Conservation (phyloP, 2,888 invertebrate genomes). For the Punctoribates punctum region DNA sequence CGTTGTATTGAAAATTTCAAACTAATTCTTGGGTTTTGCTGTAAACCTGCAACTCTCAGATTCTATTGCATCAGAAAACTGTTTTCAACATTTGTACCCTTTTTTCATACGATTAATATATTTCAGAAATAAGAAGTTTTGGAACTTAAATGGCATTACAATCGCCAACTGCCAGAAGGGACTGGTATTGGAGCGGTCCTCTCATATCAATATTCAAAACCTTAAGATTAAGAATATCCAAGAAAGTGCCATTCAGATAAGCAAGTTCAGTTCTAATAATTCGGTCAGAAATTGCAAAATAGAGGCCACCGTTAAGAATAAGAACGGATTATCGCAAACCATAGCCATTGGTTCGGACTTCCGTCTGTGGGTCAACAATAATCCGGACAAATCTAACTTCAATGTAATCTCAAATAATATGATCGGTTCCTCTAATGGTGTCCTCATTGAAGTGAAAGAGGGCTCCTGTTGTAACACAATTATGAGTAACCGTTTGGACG, state of each 20-base stretch:
- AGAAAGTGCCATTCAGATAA: not conserved
- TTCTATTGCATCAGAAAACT: slow-evolving; percentile 4
- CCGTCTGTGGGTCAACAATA: not conserved
- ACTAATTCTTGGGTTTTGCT: no score
- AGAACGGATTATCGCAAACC: not conserved
- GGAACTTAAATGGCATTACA: slow-evolving; percentile 4
- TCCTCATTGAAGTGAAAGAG: slow-evolving; percentile 7
- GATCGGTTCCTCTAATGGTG: not conserved
- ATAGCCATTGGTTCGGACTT: slow-evolving; percentile 7
- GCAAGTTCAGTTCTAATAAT: not conserved
- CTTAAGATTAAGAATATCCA: not conserved
- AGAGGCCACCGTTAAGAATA: not conserved
- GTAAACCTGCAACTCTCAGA: not conserved
- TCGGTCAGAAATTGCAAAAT: not conserved
- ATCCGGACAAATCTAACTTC: not conserved
- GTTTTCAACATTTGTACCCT: not conserved
- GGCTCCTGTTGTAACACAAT: not conserved
- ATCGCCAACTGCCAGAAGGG: not conserved
- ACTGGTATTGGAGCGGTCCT: not conserved
- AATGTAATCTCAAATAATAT: not conserved
- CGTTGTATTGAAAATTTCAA: no score
- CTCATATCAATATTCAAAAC: not conserved
- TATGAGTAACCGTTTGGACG: not conserved
- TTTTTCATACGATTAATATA: not conserved
- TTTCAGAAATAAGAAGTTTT: not conserved